phyloP scores from a whole-genome alignment of 1,140 invertebrate genomes.

The Diabrotica undecimpunctata region DNA sequence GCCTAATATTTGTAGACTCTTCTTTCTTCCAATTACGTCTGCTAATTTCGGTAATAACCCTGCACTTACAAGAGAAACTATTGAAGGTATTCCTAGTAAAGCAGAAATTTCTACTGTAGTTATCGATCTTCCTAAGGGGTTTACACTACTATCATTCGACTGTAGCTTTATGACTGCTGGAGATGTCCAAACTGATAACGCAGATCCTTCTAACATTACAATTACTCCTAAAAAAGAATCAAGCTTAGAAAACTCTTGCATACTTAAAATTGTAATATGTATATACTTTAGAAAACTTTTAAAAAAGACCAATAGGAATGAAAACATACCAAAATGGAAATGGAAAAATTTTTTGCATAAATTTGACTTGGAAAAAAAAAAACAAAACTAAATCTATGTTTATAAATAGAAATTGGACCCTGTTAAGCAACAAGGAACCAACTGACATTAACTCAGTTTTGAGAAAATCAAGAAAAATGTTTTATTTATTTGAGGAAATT shows the following conservation, averaged over 20 bases:
- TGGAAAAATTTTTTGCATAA: too few species aligned
- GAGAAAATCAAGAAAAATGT: too few species aligned
- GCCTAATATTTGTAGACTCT: constrained; percentile 43
- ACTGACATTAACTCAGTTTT: too few species aligned
- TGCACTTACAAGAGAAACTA: constrained; percentile 62
- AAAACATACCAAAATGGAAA: too few species aligned
- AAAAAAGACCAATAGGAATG: too few species aligned
- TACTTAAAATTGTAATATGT: neutral
- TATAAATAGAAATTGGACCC: too few species aligned
- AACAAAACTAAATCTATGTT: too few species aligned
- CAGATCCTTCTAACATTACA: neutral
- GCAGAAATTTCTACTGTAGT: constrained; percentile 62
- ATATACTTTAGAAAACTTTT: neutral
- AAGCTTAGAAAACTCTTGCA: neutral
- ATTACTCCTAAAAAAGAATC: neutral
- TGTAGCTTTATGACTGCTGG: constrained; percentile 59
- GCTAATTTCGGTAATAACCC: constrained; percentile 36
- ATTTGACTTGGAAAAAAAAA: too few species aligned
- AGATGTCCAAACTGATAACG: constrained; percentile 60
- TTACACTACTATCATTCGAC: constrained; percentile 19
- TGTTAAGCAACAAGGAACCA: too few species aligned
- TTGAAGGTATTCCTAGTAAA: constrained; percentile 73
- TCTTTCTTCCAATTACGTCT: constrained; percentile 45
- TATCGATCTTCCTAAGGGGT: constrained; percentile 42
- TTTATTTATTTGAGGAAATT: too few species aligned